These are phyloP conservation scores for Xanthia icteritia DNA, from an alignment of 2,888 invertebrate genomes.

Conservation along the genomic window DNA sequence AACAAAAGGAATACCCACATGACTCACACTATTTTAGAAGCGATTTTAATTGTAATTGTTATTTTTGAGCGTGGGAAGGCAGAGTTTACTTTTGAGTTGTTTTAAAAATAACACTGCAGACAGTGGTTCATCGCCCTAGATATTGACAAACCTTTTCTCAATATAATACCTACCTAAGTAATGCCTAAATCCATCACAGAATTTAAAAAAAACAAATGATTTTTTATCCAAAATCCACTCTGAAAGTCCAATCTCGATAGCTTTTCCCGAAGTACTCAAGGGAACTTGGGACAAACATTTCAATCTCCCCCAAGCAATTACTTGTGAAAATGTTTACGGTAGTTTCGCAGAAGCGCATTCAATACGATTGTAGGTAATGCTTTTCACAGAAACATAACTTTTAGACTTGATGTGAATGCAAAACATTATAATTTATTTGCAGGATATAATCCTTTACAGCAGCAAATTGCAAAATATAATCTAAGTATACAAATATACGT, in stretches of 20 bases:
- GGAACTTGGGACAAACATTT: conserved; percentile 21
- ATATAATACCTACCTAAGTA: not conserved
- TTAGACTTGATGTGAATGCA: not conserved
- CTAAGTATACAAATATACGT: too few species aligned
- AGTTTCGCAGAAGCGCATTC: not conserved
- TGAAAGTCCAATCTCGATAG: not conserved
- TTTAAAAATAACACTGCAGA: not conserved
- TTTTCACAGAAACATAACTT: not conserved
- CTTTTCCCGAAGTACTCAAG: not conserved
- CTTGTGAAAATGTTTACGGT: conserved; percentile 17
- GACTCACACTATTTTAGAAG: not conserved
- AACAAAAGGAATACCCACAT: not conserved
- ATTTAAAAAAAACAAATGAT: not conserved
- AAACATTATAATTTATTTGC: not conserved
- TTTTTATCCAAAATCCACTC: conserved; percentile 5
- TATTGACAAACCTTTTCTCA: not conserved
- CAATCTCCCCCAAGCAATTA: conserved; percentile 4
- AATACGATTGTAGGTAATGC: not conserved
- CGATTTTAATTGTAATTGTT: not conserved
- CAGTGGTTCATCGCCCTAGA: not conserved
- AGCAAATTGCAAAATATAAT: not conserved
- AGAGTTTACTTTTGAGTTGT: too few species aligned
- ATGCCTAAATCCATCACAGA: not conserved
- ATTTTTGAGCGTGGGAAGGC: not conserved
- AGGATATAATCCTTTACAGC: not conserved